Evolutionary conservation across 2,113 vertebrate species (phyloP).

Genomic region (Cromileptes altivelis): DNA sequence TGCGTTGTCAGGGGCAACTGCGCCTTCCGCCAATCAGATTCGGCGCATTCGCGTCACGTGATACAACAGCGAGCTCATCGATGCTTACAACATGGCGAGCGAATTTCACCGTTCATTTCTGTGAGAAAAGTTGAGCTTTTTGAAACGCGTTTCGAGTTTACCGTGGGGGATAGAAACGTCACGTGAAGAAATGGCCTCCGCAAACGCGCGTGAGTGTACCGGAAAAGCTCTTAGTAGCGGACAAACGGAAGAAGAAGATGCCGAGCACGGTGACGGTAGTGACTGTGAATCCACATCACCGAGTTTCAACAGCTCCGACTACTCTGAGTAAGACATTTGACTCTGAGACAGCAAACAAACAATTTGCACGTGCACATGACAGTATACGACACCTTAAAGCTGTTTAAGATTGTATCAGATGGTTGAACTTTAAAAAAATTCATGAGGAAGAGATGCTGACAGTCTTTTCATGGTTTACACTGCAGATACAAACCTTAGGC

Average conservation of each 20-base stretch:
- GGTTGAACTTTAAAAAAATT: neutral
- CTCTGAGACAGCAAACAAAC: neutral
- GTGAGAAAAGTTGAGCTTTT: neutral
- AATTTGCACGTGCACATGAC: neutral
- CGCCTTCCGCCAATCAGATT: slow-evolving; percentile 67
- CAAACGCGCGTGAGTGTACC: neutral
- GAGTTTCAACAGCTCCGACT: slow-evolving; percentile 71
- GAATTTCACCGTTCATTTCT: neutral
- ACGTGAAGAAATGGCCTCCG: slow-evolving; percentile 44
- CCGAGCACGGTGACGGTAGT: slow-evolving; percentile 25
- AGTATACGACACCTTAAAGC: neutral
- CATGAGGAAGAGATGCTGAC: neutral
- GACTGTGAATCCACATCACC: slow-evolving; percentile 63
- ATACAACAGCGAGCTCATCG: neutral
- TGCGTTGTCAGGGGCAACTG: slow-evolving; percentile 79
- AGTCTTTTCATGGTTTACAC: neutral
- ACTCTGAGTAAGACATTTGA: slow-evolving; percentile 77
- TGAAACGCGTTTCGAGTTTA: neutral
- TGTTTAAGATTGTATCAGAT: neutral
- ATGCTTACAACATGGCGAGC: slow-evolving; percentile 75
- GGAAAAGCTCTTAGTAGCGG: neutral
- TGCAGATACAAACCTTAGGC: neutral
- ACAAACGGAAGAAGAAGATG: slow-evolving; percentile 29
- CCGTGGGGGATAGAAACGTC: neutral
- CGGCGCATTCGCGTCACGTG: slow-evolving; percentile 63